These are phyloP conservation scores for Cyprinus carpio DNA, from an alignment of 2,113 vertebrate genomes.

Conservation along the genomic window DNA sequence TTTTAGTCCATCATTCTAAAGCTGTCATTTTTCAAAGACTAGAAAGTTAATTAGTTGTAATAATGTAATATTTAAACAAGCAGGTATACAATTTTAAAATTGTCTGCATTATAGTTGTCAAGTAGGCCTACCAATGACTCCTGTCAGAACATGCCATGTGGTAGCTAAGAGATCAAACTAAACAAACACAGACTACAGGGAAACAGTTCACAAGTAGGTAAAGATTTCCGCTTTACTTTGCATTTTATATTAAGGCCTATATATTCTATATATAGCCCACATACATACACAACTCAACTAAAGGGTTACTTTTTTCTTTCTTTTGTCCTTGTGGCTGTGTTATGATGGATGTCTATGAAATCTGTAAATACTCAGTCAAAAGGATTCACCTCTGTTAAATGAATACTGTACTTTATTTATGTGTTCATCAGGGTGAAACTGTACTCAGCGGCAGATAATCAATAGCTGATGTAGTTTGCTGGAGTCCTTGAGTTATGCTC, in stretches of 20 bases:
- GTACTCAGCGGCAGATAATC: constrained; percentile 50
- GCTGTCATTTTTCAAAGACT: not conserved
- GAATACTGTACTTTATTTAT: not conserved
- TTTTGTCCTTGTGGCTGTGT: not conserved
- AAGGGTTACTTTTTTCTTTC: not conserved
- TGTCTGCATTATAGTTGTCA: too few relatives aligned
- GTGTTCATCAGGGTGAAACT: constrained; percentile 49
- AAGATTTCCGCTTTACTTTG: not conserved
- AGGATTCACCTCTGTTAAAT: constrained; percentile 61
- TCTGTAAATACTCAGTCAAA: constrained; percentile 45
- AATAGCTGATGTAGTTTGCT: constrained; percentile 46
- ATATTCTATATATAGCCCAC: not conserved
- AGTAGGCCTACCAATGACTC: not conserved
- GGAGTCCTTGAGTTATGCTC: constrained; percentile 49
- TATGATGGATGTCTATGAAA: constrained; percentile 27
- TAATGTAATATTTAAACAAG: not conserved
- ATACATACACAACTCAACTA: not conserved
- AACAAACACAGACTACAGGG: constrained; percentile 56
- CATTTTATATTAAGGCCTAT: not conserved
- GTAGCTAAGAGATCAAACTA: constrained; percentile 70
- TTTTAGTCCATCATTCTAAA: not conserved
- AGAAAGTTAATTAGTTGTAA: not conserved
- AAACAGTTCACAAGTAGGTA: constrained; percentile 37
- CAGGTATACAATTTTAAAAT: not conserved
- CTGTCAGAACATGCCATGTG: constrained; percentile 51